Percentiles rank a stretch among this genome's conserved stretches.
phyloP scores from a whole-genome alignment of 2,888 invertebrate genomes.

The Phyto melanocephala region DNA sequence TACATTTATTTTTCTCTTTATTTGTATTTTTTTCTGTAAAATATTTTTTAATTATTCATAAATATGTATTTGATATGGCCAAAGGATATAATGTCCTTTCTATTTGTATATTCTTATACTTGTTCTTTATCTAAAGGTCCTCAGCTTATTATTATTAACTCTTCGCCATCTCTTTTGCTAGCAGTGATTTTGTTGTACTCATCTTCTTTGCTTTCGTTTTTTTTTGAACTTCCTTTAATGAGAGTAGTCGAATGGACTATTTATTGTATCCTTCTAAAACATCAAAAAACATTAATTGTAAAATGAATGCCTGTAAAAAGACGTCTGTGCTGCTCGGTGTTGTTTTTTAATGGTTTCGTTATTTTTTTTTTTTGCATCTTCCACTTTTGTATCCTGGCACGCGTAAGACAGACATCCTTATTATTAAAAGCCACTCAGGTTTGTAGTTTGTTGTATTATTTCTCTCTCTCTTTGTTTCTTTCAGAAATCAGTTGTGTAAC shows the following conservation, averaged over 20 bases:
- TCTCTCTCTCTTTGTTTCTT: neutral
- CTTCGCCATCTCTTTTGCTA: constrained; percentile 56
- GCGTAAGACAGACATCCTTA: constrained; percentile 59
- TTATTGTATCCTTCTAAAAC: constrained; percentile 47
- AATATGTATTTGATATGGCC: constrained; percentile 64
- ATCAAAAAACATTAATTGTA: constrained; percentile 63
- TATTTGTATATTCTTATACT: constrained; percentile 2
- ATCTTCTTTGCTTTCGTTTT: neutral
- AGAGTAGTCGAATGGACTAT: neutral
- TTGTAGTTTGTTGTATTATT: constrained; percentile 47
- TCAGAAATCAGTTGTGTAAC: constrained; percentile 17
- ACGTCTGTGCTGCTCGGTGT: constrained; percentile 19
- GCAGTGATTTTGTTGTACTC: neutral
- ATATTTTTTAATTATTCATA: constrained; percentile 63
- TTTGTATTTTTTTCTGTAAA: neutral
- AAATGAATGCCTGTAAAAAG: constrained; percentile 55
- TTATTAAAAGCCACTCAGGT: constrained; percentile 59
- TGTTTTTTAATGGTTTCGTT: constrained; percentile 2
- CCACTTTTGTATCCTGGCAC: constrained; percentile 51
- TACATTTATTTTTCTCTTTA: neutral
- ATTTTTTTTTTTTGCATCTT: constrained; percentile 8
- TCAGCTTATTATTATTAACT: constrained; percentile 63
- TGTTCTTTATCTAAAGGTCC: constrained; percentile 42
- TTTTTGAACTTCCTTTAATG: constrained; percentile 29
- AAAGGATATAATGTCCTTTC: constrained; percentile 63